Conservation (phyloP, 2,888 invertebrate genomes). For the Monoplex corrugatus region DNA sequence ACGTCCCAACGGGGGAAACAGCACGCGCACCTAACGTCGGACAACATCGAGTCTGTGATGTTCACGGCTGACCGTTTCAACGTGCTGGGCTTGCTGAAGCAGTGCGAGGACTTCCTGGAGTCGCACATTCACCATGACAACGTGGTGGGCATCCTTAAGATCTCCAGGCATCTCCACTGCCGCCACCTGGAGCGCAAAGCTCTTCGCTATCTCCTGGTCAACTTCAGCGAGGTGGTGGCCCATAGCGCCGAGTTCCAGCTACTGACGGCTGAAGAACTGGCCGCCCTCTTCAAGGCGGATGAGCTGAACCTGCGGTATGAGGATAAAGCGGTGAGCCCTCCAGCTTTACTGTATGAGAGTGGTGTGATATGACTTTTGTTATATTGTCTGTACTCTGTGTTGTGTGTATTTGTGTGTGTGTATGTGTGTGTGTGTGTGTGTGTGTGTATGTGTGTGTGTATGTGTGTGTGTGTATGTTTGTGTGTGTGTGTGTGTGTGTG, state of each 20-base stretch:
- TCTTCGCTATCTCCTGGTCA: constrained; percentile 53
- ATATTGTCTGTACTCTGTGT: too few species aligned
- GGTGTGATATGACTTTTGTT: too few species aligned
- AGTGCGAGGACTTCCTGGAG: constrained; percentile 55
- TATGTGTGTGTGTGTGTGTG: too few species aligned
- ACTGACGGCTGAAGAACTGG: constrained; percentile 55
- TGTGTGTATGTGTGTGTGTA: too few species aligned
- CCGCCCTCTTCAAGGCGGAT: constrained; percentile 41
- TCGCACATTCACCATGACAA: constrained; percentile 53
- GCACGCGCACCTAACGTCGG: constrained; percentile 85
- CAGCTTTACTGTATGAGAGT: neutral
- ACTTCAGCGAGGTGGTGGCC: constrained; percentile 49
- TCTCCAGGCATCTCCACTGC: constrained; percentile 57
- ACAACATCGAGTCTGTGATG: constrained; percentile 88
- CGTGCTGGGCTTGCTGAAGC: constrained; percentile 89
- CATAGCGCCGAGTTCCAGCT: constrained; percentile 58
- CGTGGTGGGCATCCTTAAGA: constrained; percentile 56
- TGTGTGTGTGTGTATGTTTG: too few species aligned
- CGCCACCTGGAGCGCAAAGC: constrained; percentile 53
- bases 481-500: too few species aligned
- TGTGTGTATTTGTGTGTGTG: too few species aligned
- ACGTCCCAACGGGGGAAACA: constrained; percentile 85
- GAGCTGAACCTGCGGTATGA: constrained; percentile 55
- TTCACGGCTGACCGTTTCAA: constrained; percentile 89
- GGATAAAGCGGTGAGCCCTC: constrained; percentile 53